Percentiles rank a stretch among this genome's conserved stretches.
Conservation (phyloP, 2,888 invertebrate genomes). For the Esperia sulphurella region DNA sequence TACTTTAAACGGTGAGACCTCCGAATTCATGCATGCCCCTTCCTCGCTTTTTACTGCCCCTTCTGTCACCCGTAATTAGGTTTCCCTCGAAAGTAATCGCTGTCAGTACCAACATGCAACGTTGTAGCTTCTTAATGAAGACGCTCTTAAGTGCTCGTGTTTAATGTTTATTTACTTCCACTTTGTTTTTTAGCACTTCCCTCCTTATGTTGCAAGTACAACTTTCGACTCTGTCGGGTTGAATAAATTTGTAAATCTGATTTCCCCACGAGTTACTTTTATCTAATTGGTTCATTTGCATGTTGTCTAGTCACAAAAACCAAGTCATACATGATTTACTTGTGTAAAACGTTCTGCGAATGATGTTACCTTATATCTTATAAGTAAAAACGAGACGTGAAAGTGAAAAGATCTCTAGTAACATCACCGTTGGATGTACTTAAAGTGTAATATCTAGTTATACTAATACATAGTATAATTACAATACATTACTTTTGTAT, state of each 20-base stretch:
- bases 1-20: constrained; percentile 9
- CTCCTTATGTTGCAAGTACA: constrained; percentile 28
- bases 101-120: constrained; percentile 65
- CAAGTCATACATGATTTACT: not conserved
- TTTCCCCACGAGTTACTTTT: constrained; percentile 22
- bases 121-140: constrained; percentile 70
- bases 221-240: constrained; percentile 4
- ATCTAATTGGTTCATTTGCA: too few relatives aligned
- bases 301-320: too few relatives aligned
- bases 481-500: too few relatives aligned
- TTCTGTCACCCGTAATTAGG: constrained; percentile 65
- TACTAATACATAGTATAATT: too few relatives aligned
- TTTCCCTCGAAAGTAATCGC: constrained; percentile 64
- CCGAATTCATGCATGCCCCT: constrained; percentile 24
- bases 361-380: not conserved
- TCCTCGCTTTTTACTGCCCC: constrained; percentile 36
- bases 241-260: constrained; percentile 40
- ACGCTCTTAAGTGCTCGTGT: constrained; percentile 65
- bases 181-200: constrained; percentile 55
- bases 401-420: too few relatives aligned
- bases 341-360: not conserved
- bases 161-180: constrained; percentile 71
- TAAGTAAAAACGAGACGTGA: too few relatives aligned
- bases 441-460: too few relatives aligned
- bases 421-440: too few relatives aligned